Base-by-base conservation (phyloP, 2,113 vertebrate genomes). In the Pogona vitticeps region DNA sequence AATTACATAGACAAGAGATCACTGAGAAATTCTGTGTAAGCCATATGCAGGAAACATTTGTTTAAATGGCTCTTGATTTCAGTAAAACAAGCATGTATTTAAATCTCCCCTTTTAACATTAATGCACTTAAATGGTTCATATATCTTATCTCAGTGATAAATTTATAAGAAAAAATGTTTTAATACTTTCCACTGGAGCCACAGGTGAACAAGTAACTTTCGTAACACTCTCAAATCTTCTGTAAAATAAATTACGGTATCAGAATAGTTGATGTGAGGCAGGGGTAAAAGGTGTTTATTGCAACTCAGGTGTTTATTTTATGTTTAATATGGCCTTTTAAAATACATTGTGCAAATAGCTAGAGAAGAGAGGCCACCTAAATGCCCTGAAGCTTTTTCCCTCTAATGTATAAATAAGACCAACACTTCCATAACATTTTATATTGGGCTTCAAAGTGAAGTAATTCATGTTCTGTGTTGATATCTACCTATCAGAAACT, bases 231-330 rank as follows among this genome's bases (percentile, higher is more conserved):
- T 91, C 88, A 88, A 85, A 93, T 40, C 78, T 71, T 86, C 89
- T 76, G 82, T 94, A 94, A 92, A 93, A 76, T 75, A 84, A 88
- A 88, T 93, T 91, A 59, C 89, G 85, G 78, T 94, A 95, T 90
- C 91, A 93, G 78, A 93, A 84, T 89, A 92, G 91, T 91, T 94
- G 90, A 79, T 12, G 84, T 81, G 42, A 90, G 80, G 36, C 86
- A 71, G 36, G 65, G 82, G 59, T 88, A 89, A 92, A 83, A 79
- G 76, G 73, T 61, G 17, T 67, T 89, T 77, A 8, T 88, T 87
- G 59, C 72, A 89, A 84, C 65, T 28, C 13, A 17, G 71, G 67
- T 88, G 38, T 15, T 81, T 82, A 91, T 90, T 61, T 81, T 61
- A 1, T 42, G 31, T 73, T 93, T 31, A 0, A 23, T 78, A 21